These are phyloP conservation scores for Tylochromis polylepis DNA, from an alignment of 2,113 vertebrate genomes.

Conservation along the genomic window DNA sequence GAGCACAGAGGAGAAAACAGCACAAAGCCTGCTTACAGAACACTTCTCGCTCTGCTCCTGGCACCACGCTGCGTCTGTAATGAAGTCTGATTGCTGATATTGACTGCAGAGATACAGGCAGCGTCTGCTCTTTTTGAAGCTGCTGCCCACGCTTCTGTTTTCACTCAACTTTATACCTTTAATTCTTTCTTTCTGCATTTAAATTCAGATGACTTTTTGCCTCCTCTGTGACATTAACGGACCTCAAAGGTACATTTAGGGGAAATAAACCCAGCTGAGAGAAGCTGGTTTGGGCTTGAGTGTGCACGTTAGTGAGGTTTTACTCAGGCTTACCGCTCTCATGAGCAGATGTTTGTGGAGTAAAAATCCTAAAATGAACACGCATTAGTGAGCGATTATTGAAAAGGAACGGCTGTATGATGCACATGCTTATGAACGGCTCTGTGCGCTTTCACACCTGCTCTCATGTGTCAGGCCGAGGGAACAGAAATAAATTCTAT, in stretches of 20 bases:
- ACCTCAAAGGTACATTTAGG: background rate
- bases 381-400: background rate
- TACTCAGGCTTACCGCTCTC: background rate
- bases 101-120: background rate
- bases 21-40: background rate
- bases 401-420: background rate
- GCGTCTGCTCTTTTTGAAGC: background rate
- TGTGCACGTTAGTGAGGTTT: background rate
- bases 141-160: background rate
- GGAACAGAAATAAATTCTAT: background rate
- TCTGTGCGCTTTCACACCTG: too few species aligned
- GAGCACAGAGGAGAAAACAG: background rate
- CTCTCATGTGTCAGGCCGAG: background rate
- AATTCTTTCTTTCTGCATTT: background rate
- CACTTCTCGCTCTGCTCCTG: background rate
- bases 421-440: background rate
- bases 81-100: slow-evolving; percentile 36
- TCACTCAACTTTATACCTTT: background rate
- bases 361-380: background rate
- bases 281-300: background rate
- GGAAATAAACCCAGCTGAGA: background rate
- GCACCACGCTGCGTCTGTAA: background rate
- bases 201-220: background rate
- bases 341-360: background rate
- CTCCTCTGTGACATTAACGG: background rate